Evolutionary conservation across 2,113 vertebrate species (phyloP).

Genomic region (Chaetorhynchus papuensis): DNA sequence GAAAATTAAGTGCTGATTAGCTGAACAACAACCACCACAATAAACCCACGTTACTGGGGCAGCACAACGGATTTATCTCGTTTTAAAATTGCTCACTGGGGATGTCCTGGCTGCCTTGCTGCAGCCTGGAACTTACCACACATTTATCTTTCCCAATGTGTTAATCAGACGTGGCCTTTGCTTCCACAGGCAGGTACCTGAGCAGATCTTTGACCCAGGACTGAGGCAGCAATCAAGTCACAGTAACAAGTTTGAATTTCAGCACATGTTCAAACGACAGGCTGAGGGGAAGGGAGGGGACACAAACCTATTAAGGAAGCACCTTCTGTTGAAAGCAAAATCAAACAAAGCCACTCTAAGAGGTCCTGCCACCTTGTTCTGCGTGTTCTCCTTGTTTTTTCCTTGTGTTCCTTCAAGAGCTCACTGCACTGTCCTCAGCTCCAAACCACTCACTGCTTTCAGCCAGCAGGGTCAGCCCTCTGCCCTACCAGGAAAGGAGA

Average conservation of each 20-base stretch:
- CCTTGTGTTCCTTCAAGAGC: neutral
- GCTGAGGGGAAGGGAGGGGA: neutral
- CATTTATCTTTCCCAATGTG: accelerated
- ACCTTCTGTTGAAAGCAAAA: neutral
- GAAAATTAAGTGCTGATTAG: neutral
- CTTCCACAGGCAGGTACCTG: neutral
- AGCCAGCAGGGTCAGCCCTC: neutral
- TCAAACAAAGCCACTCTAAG: neutral
- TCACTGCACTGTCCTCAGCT: neutral
- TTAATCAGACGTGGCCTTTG: neutral
- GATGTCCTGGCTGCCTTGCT: neutral
- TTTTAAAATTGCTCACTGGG: neutral
- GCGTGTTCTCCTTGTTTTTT: neutral
- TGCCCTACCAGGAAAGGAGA: neutral
- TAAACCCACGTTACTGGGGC: neutral
- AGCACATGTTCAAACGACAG: neutral
- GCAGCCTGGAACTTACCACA: neutral
- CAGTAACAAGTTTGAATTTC: neutral
- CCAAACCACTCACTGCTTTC: neutral
- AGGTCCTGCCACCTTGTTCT: neutral
- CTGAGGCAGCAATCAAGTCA: neutral
- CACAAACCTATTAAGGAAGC: neutral
- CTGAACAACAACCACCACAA: neutral
- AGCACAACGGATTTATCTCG: neutral
- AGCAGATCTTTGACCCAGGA: neutral